Evolutionary conservation across 2,888 invertebrate genomes (phyloP).

Genomic region (Anorthoa munda): DNA sequence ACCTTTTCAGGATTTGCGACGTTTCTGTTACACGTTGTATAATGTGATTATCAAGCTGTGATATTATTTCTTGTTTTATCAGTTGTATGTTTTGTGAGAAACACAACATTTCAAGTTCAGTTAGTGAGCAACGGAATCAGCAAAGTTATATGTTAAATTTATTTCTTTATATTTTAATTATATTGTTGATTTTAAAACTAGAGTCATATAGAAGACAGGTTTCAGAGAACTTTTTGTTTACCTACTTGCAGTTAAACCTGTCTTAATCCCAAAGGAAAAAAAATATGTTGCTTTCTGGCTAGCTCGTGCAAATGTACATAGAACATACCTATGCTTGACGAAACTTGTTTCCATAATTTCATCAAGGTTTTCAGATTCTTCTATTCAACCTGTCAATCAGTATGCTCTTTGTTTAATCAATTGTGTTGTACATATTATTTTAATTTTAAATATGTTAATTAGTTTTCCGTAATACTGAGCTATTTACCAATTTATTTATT

Average conservation of each 20-base stretch:
- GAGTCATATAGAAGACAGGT: not conserved
- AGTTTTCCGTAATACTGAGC: not conserved
- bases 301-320: no score
- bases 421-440: not conserved
- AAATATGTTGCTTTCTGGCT: not conserved
- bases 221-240: not conserved
- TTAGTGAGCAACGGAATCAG: constrained; percentile 18
- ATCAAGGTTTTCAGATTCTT: not conserved
- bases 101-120: constrained; percentile 19
- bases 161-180: constrained; percentile 8
- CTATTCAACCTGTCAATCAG: not conserved
- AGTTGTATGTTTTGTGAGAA: not conserved
- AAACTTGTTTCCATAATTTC: not conserved
- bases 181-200: constrained; percentile 14
- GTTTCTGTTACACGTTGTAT: no score
- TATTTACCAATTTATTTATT: constrained; percentile 1
- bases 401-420: not conserved
- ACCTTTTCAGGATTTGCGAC: no score
- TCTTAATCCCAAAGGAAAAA: not conserved
- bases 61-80: constrained; percentile 6
- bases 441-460: not conserved
- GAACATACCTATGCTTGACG: not conserved
- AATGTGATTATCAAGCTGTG: not conserved
- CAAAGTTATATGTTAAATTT: constrained; percentile 13
- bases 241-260: not conserved